phyloP scores from a whole-genome alignment of 2,797 vertebrate species.

The Liparis tanakae region DNA sequence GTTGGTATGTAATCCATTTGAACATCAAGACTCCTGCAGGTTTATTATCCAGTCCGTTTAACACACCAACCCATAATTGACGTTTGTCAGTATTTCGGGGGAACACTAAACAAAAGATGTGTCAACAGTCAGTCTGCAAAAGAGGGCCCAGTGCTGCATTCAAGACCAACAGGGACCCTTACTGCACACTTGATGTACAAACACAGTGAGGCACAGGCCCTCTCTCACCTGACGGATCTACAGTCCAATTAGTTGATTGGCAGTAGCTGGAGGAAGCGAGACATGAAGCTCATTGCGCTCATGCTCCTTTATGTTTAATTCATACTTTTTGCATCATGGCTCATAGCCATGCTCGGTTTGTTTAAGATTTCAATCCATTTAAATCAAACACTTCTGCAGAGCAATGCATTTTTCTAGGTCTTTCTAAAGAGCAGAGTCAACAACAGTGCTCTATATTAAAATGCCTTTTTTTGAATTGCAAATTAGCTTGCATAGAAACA shows the following conservation, averaged over 20 bases:
- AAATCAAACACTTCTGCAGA: constrained; percentile 68
- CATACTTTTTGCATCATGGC: constrained; percentile 53
- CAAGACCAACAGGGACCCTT: constrained; percentile 29
- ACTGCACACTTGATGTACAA: constrained; percentile 22
- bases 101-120: constrained; percentile 33
- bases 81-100: constrained; percentile 19
- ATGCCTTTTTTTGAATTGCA: constrained; percentile 77
- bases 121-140: constrained; percentile 6
- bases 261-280: constrained; percentile 40
- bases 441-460: constrained; percentile 74
- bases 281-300: constrained; percentile 52
- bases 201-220: constrained; percentile 2
- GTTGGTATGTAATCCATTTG: constrained; percentile 5
- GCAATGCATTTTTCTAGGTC: constrained; percentile 64
- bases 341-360: constrained; percentile 67
- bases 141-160: constrained; percentile 10
- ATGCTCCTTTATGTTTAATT: constrained; percentile 71
- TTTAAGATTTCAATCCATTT: constrained; percentile 75
- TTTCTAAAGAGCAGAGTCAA: constrained; percentile 75
- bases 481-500: constrained; percentile 61
- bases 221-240: constrained; percentile 38
- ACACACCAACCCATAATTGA: constrained; percentile 42
- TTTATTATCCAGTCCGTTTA: constrained; percentile 13
- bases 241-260: constrained; percentile 67
- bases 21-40: constrained; percentile 6